Conservation (phyloP, 2,113 vertebrate species). For the Pluvialis apricaria region DNA sequence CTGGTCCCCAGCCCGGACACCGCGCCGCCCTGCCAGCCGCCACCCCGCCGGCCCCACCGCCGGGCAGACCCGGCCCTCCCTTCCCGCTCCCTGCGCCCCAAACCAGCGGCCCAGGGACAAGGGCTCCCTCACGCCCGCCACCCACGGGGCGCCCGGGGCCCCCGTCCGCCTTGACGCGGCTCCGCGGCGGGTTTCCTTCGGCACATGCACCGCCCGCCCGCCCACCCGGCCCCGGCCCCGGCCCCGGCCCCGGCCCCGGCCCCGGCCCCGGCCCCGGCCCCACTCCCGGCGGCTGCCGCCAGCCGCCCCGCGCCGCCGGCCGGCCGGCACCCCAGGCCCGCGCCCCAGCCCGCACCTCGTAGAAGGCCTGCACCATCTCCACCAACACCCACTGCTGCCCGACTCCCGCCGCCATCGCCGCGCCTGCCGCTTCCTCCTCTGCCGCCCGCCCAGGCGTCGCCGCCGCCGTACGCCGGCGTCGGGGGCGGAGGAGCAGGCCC, state of each 20-base stretch:
- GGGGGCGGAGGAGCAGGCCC: too few species aligned
- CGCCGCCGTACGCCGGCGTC: neutral
- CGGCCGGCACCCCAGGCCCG: neutral
- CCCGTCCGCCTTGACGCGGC: too few species aligned
- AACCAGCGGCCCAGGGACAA: neutral
- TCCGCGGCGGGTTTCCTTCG: too few species aligned
- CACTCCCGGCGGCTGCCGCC: too few species aligned
- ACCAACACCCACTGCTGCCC: conserved; percentile 96
- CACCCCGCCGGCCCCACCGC: too few species aligned
- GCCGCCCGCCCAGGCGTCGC: neutral
- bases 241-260: too few species aligned
- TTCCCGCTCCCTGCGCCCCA: neutral
- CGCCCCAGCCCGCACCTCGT: conserved; percentile 77
- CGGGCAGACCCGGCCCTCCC: neutral
- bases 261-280: too few species aligned
- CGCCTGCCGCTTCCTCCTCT: neutral
- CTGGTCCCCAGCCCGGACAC: neutral
- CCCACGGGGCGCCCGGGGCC: too few species aligned
- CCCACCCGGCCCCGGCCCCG: too few species aligned
- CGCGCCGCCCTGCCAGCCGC: neutral
- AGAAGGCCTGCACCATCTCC: conserved; percentile 95
- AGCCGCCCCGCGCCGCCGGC: too few species aligned
- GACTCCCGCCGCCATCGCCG: conserved; percentile 69
- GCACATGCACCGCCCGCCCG: too few species aligned
- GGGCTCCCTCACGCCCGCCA: neutral